These are phyloP conservation scores for Astyanax mexicanus DNA, from an alignment of 2,797 vertebrate species.

Conservation along the genomic window DNA sequence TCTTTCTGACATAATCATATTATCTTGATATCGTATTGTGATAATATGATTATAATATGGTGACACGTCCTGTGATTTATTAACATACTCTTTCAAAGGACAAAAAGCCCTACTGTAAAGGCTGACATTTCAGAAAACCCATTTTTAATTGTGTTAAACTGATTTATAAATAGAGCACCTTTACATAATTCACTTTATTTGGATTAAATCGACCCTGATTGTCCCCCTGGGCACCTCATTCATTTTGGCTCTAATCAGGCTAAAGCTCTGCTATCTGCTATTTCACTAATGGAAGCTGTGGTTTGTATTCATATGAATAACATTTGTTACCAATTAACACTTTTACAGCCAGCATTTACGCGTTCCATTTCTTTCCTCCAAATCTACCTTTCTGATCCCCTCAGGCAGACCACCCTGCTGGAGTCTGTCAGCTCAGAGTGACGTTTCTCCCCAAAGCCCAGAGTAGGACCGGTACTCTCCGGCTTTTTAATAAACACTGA, in stretches of 20 bases:
- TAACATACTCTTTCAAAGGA: too few species aligned
- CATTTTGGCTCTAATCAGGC: neutral
- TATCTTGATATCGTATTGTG: too few species aligned
- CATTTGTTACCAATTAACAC: constrained; percentile 48
- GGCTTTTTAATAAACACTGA: constrained; percentile 30
- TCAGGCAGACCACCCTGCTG: constrained; percentile 57
- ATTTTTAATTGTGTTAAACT: too few species aligned
- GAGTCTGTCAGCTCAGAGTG: constrained; percentile 42
- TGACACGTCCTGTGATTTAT: too few species aligned
- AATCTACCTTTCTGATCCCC: constrained; percentile 36
- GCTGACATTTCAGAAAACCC: too few species aligned
- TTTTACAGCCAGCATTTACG: constrained; percentile 40
- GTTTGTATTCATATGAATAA: neutral
- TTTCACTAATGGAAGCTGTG: neutral
- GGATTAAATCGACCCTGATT: neutral
- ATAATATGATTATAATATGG: too few species aligned
- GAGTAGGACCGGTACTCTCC: constrained; percentile 56
- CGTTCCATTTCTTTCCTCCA: neutral
- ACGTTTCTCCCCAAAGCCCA: constrained; percentile 57
- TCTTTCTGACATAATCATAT: too few species aligned
- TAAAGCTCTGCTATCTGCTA: too few species aligned
- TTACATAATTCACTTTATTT: neutral
- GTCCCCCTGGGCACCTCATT: neutral
- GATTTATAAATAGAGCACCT: too few species aligned
- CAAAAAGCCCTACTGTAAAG: too few species aligned